Evolutionary conservation across 2,797 vertebrate species (phyloP).

Genomic region (Antennarius maculatus): DNA sequence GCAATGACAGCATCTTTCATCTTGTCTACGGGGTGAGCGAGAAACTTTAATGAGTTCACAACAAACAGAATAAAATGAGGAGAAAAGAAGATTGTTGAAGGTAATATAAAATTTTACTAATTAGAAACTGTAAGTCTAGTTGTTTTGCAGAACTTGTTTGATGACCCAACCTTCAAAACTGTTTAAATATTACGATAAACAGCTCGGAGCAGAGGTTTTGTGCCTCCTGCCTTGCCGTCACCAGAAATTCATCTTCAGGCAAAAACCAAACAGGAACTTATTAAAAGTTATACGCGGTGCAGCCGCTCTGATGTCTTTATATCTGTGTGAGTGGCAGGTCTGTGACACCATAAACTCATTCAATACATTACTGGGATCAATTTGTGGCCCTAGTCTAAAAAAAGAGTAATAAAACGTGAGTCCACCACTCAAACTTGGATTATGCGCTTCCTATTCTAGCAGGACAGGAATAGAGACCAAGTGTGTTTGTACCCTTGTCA

Average conservation of each 20-base stretch:
- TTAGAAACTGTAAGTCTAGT: constrained; percentile 19
- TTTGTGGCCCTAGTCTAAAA: background rate
- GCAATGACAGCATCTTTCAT: constrained; percentile 99
- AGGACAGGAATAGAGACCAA: background rate
- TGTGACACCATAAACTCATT: constrained; percentile 7
- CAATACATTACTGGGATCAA: background rate
- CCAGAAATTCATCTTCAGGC: constrained; percentile 36
- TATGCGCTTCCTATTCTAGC: background rate
- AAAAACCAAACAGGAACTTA: constrained; percentile 1
- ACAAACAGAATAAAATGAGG: background rate
- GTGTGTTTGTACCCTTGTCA: background rate
- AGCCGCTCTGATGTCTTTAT: constrained; percentile 11
- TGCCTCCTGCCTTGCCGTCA: constrained; percentile 17
- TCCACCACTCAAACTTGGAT: background rate
- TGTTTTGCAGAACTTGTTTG: constrained; percentile 14
- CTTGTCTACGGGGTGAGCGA: constrained; percentile 83
- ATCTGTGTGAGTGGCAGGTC: background rate
- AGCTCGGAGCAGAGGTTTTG: constrained; percentile 41
- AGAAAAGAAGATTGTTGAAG: background rate
- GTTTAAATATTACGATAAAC: constrained; percentile 34
- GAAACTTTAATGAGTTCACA: background rate
- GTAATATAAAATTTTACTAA: constrained; percentile 10
- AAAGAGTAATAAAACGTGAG: background rate
- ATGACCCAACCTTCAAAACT: constrained; percentile 39
- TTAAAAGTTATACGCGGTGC: constrained; percentile 38